A percentile compares a stretch with the other conserved stretches of the same genome.
These are phyloP conservation scores for Erpetoichthys calabaricus DNA, from an alignment of 2,797 vertebrate species.

Conservation along the genomic window DNA sequence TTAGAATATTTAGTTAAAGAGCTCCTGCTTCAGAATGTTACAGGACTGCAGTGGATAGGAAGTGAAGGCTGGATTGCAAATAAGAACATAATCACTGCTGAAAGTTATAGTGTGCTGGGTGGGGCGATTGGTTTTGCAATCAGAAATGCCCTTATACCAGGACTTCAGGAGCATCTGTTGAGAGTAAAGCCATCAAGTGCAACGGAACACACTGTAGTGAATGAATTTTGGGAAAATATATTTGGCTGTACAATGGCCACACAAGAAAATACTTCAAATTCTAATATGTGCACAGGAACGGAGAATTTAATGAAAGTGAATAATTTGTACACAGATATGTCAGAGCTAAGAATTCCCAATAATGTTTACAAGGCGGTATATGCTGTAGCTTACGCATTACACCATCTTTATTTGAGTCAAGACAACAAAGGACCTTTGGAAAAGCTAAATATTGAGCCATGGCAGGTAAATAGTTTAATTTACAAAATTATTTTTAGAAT, in stretches of 20 bases:
- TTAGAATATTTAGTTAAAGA: conserved; percentile 46
- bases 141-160: conserved; percentile 41
- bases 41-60: conserved; percentile 57
- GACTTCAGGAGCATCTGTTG: conserved; percentile 47
- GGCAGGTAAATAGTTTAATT: conserved; percentile 42
- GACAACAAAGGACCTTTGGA: conserved; percentile 32
- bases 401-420: conserved; percentile 39
- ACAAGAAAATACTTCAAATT: background rate
- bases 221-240: conserved; percentile 53
- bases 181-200: conserved; percentile 37
- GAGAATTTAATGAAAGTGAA: conserved; percentile 37
- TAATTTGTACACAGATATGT: conserved; percentile 59
- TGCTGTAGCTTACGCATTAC: conserved; percentile 41
- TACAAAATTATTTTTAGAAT: background rate
- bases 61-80: conserved; percentile 67
- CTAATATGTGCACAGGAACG: conserved; percentile 38
- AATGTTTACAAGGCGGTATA: conserved; percentile 64
- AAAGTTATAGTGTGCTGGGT: conserved; percentile 44
- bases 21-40: conserved; percentile 42
- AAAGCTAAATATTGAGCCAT: conserved; percentile 36
- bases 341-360: conserved; percentile 61
- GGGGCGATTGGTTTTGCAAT: conserved; percentile 61
- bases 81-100: conserved; percentile 43
- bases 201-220: conserved; percentile 40
- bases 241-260: conserved; percentile 43